These are phyloP conservation scores for Dicrurus megarhynchus DNA, from an alignment of 2,113 vertebrate species.

Conservation along the genomic window DNA sequence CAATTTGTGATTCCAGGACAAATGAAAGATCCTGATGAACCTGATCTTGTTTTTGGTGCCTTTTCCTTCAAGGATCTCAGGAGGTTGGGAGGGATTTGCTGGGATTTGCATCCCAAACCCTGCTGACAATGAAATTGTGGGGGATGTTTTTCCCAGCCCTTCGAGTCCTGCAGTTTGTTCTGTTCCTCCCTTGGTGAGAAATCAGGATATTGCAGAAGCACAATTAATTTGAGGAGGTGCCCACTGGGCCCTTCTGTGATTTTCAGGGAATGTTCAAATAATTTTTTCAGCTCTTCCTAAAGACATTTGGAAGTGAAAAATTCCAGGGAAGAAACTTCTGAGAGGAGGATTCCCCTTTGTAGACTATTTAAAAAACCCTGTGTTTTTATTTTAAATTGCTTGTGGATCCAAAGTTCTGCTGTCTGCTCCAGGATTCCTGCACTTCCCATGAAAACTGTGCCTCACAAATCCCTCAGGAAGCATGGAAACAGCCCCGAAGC, in stretches of 20 bases:
- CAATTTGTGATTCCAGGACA: background rate
- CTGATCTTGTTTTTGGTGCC: background rate
- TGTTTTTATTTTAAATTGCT: background rate
- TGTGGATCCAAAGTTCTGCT: background rate
- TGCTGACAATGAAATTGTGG: background rate
- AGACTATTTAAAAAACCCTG: fast-evolving
- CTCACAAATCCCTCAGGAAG: background rate
- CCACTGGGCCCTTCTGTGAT: constrained; percentile 4
- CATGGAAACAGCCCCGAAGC: fast-evolving
- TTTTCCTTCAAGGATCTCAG: background rate
- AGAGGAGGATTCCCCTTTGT: background rate
- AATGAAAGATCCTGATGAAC: background rate
- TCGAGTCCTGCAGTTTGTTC: background rate
- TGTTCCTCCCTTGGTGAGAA: background rate
- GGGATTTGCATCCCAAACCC: background rate
- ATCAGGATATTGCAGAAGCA: background rate
- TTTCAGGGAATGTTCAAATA: background rate
- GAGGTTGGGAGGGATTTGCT: background rate
- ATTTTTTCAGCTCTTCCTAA: background rate
- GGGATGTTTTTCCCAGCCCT: background rate
- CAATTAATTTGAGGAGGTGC: constrained; percentile 10
- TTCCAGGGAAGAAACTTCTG: background rate
- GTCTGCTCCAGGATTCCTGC: background rate
- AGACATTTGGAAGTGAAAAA: background rate
- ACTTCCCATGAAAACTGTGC: background rate